Evolutionary conservation across 2,113 vertebrate genomes (phyloP).

Genomic region (Oreamnos americanus): DNA sequence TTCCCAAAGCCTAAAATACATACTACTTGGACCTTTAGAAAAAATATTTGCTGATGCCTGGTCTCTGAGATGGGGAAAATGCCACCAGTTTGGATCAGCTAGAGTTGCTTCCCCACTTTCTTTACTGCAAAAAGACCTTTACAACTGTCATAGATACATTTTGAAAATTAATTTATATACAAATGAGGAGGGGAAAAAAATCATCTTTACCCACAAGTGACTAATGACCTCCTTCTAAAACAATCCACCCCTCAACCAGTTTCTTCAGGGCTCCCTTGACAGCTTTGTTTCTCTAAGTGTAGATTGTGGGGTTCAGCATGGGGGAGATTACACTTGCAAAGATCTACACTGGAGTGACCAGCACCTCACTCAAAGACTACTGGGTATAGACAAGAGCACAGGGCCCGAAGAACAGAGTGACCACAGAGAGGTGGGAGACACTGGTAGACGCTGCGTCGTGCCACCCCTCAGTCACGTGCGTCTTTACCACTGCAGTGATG

Average conservation of each 20-base stretch:
- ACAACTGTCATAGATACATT: not conserved
- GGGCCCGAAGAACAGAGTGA: constrained; percentile 20
- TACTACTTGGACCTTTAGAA: not conserved
- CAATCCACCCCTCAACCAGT: not conserved
- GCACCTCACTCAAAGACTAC: not conserved
- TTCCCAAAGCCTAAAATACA: not conserved
- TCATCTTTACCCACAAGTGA: not conserved
- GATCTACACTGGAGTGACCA: not conserved
- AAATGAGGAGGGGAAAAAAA: not conserved
- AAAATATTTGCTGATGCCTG: not conserved
- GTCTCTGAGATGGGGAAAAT: not conserved
- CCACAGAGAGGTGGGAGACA: not conserved
- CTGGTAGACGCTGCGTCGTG: not conserved
- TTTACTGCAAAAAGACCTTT: not conserved
- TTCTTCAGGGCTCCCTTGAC: constrained; percentile 35
- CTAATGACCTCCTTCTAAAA: not conserved
- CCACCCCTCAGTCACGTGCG: not conserved
- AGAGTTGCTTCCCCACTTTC: not conserved
- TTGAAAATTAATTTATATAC: not conserved
- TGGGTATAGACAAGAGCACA: constrained; percentile 10
- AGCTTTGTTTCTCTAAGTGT: constrained; percentile 35
- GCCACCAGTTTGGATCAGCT: not conserved
- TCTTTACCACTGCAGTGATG: not conserved
- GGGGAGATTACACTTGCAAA: constrained; percentile 1
- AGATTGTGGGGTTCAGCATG: constrained; percentile 39